Conservation (phyloP, 2,888 invertebrate species). For the Opisthograptis luteolata region DNA sequence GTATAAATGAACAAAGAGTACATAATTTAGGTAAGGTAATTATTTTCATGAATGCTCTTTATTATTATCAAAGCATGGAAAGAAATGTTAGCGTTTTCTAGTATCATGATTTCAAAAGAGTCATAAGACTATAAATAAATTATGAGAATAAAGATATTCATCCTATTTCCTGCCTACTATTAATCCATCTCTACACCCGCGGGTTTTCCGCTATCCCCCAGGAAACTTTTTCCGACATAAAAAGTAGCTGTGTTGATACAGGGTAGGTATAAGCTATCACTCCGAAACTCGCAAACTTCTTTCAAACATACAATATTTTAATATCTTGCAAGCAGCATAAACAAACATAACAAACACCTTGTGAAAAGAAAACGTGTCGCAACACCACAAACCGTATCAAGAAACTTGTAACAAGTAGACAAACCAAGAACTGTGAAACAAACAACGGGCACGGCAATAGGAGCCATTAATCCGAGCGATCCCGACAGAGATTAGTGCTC, state of each 20-base stretch:
- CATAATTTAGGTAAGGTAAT: constrained; percentile 8
- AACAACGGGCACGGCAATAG: constrained; percentile 78
- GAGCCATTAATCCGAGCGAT: constrained; percentile 80
- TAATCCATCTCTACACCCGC: no score
- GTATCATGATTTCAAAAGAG: no score
- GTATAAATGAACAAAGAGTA: constrained; percentile 9
- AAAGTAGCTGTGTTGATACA: no score
- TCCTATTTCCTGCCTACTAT: no score
- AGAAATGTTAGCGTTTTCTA: no score
- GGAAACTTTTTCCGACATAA: no score
- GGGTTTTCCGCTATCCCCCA: no score
- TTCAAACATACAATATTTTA: no score
- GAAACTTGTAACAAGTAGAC: constrained; percentile 66
- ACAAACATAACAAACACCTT: constrained; percentile 18
- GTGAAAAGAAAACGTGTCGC: constrained; percentile 39
- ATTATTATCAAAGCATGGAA: neutral
- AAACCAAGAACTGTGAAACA: constrained; percentile 68
- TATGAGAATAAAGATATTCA: no score
- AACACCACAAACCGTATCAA: constrained; percentile 53
- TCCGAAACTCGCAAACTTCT: no score
- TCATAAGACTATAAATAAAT: no score
- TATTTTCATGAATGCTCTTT: constrained; percentile 14
- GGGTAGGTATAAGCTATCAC: no score
- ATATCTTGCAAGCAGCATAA: neutral
- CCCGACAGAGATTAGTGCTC: constrained; percentile 78